A percentile compares a stretch with the other conserved stretches of the same genome.
Evolutionary conservation across 1,140 invertebrate genomes (phyloP).

Genomic region (Trissolcus basalis): DNA sequence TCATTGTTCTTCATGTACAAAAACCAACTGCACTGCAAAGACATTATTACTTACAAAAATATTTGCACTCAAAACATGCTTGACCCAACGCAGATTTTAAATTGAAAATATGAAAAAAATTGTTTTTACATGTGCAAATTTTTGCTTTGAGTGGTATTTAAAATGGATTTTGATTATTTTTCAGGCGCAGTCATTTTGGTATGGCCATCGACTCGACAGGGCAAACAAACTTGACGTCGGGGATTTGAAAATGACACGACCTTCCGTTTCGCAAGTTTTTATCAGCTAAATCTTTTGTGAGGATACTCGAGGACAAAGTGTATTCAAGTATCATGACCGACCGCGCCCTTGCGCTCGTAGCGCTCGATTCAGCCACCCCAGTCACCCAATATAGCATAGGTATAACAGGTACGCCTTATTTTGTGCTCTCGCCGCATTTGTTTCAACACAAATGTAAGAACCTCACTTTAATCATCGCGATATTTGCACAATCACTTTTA

Average conservation of each 20-base stretch:
- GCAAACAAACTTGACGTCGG: not conserved
- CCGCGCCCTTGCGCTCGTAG: constrained; percentile 55
- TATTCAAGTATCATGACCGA: constrained; percentile 56
- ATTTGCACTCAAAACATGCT: too few species aligned
- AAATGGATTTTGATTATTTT: constrained; percentile 39
- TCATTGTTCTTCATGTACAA: not conserved
- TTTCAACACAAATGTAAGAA: constrained; percentile 16
- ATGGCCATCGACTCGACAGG: not conserved
- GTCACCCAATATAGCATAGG: constrained; percentile 55
- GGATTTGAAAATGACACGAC: constrained; percentile 26
- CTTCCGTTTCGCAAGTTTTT: constrained; percentile 33
- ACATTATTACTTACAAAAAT: too few species aligned
- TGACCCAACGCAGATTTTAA: too few species aligned
- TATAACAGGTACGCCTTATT: constrained; percentile 59
- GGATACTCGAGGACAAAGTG: constrained; percentile 50
- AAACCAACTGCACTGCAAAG: not conserved
- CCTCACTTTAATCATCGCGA: constrained; percentile 18
- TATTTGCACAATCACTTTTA: constrained; percentile 11
- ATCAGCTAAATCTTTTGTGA: constrained; percentile 43
- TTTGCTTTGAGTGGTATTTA: too few species aligned
- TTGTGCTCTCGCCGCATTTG: constrained; percentile 29
- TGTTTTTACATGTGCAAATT: too few species aligned
- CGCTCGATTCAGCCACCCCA: constrained; percentile 60
- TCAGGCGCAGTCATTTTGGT: constrained; percentile 3
- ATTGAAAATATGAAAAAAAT: too few species aligned